A percentile compares a stretch with the other conserved stretches of the same genome.
phyloP scores from a whole-genome alignment of 2,113 vertebrate species.

The Anguilla rostrata region DNA sequence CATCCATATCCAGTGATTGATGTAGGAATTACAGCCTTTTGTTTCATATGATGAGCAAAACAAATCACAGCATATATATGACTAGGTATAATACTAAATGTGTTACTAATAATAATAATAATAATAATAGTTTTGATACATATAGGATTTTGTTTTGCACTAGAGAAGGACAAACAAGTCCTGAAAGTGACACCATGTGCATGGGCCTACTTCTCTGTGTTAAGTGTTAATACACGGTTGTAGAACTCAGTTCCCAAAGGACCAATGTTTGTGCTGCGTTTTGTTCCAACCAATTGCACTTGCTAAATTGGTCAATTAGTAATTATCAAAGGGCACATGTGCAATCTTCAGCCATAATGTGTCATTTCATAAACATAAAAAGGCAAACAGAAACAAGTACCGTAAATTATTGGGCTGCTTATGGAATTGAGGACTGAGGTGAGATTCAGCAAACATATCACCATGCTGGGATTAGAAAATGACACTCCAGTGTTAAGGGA shows the following conservation, averaged over 20 bases:
- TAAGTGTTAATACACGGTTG: background rate
- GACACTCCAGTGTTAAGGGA: background rate
- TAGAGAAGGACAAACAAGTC: no score
- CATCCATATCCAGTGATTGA: no score
- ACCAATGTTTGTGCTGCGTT: background rate
- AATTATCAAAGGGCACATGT: background rate
- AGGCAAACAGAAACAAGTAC: background rate
- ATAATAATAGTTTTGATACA: no score
- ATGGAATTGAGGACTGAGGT: background rate
- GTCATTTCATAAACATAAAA: background rate
- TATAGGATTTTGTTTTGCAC: no score
- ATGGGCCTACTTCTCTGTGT: no score
- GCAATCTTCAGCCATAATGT: background rate
- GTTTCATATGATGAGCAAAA: no score
- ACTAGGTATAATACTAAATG: no score
- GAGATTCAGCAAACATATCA: background rate
- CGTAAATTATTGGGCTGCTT: background rate
- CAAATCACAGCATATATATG: no score
- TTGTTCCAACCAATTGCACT: background rate
- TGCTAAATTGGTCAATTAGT: background rate
- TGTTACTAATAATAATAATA: no score
- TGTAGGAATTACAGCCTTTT: no score
- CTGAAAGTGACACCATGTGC: no score
- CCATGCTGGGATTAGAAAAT: background rate
- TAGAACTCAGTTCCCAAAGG: background rate